phyloP scores from a whole-genome alignment of 2,797 vertebrate genomes.

The Lagothrix lagotricha region DNA sequence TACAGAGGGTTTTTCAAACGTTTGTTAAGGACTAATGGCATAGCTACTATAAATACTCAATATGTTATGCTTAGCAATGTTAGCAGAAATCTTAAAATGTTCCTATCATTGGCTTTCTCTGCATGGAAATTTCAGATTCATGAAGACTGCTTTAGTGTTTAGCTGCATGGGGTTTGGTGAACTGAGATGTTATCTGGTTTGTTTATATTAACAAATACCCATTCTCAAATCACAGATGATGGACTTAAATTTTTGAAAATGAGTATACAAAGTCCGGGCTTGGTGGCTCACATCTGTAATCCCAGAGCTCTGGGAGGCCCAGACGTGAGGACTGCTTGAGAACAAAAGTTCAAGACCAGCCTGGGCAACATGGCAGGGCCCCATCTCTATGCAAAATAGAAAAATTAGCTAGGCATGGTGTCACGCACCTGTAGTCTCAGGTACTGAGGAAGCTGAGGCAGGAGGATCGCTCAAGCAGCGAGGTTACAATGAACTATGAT shows the following conservation, averaged over 20 bases:
- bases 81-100: slow-evolving; percentile 36
- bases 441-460: not conserved
- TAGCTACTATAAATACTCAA: slow-evolving; percentile 1
- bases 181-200: not conserved
- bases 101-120: not conserved
- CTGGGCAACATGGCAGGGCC: not conserved
- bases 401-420: not conserved
- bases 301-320: not conserved
- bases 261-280: not conserved
- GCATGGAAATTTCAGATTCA: slow-evolving; percentile 24
- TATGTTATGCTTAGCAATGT: not conserved
- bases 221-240: slow-evolving; percentile 15
- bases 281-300: not conserved
- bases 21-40: slow-evolving; percentile 28
- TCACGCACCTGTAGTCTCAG: not conserved
- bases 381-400: not conserved
- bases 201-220: not conserved
- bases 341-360: not conserved
- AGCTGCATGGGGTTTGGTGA: not conserved
- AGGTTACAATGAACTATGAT: too few species aligned
- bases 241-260: slow-evolving; percentile 10
- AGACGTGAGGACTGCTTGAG: not conserved
- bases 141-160: not conserved
- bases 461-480: not conserved
- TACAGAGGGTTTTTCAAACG: not conserved